Percentiles rank a stretch among this genome's conserved stretches.
Conservation (phyloP, 2,888 invertebrate species). For the Zygaena filipendulae region DNA sequence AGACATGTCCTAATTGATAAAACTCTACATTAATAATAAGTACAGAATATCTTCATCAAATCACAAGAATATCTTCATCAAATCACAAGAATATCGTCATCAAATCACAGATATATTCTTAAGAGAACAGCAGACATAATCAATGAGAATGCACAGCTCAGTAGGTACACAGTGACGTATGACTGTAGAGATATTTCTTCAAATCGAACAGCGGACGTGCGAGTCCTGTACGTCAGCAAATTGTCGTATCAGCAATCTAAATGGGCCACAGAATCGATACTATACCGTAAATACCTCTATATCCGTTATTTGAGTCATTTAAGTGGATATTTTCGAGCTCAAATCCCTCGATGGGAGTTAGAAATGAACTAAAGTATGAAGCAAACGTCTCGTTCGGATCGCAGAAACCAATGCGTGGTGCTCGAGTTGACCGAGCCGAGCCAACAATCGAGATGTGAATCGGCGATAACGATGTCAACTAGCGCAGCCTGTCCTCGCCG, state of each 20-base stretch:
- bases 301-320: too few relatives aligned
- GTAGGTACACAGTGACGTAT: too few relatives aligned
- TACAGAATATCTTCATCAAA: too few relatives aligned
- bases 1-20: too few relatives aligned
- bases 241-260: constrained; percentile 55
- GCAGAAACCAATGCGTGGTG: background rate
- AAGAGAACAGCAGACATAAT: too few relatives aligned
- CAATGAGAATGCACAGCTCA: too few relatives aligned
- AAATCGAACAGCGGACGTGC: too few relatives aligned
- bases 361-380: constrained; percentile 55
- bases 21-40: too few relatives aligned
- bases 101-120: too few relatives aligned
- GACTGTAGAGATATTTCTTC: constrained; percentile 44
- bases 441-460: constrained; percentile 60
- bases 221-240: constrained; percentile 46
- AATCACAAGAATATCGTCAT: too few relatives aligned
- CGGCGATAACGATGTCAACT: constrained; percentile 57
- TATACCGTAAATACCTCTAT: constrained; percentile 38
- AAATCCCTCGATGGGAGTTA: constrained; percentile 42
- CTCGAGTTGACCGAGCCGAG: constrained; percentile 22
- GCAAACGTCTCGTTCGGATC: constrained; percentile 26
- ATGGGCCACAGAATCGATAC: constrained; percentile 54
- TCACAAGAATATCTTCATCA: too few relatives aligned
- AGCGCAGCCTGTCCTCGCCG: constrained; percentile 51
- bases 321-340: too few relatives aligned